Percentiles rank a stretch among this genome's conserved stretches.
Conservation (phyloP, 2,113 vertebrate genomes). For the Myxocyprinus asiaticus region DNA sequence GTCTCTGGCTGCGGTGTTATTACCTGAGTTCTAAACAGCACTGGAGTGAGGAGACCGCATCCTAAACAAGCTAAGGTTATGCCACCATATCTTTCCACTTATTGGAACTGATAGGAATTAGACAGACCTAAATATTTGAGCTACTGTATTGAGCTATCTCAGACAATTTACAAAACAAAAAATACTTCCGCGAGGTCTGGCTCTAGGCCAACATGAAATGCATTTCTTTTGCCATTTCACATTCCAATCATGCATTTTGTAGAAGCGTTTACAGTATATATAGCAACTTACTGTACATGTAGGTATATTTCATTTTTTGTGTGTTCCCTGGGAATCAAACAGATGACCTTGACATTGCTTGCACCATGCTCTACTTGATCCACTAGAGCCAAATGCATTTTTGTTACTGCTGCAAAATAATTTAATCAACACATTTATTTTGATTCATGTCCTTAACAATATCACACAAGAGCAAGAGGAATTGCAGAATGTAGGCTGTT, state of each 20-base stretch:
- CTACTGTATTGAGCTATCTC: neutral
- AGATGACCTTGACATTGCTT: too few relatives aligned
- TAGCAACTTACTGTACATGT: too few relatives aligned
- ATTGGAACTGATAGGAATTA: conserved; percentile 32
- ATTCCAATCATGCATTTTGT: too few relatives aligned
- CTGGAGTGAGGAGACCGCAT: neutral
- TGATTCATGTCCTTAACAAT: neutral
- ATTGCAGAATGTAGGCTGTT: neutral
- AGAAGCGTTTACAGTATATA: too few relatives aligned
- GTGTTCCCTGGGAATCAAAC: too few relatives aligned
- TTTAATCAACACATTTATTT: neutral
- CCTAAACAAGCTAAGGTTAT: conserved; percentile 26
- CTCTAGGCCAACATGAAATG: too few relatives aligned
- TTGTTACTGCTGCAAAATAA: neutral
- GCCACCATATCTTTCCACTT: conserved; percentile 13
- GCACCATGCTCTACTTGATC: too few relatives aligned
- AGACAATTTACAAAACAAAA: neutral
- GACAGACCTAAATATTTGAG: conserved; percentile 39
- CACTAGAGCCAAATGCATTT: too few relatives aligned
- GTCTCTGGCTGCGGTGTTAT: conserved; percentile 20
- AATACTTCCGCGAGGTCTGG: neutral
- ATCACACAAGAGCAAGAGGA: neutral
- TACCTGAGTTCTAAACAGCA: conserved; percentile 9
- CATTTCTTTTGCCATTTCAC: too few relatives aligned
- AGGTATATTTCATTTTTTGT: too few relatives aligned